Base-by-base conservation (phyloP, 2,888 invertebrate species). In the Onthophagus sagittarius region DNA sequence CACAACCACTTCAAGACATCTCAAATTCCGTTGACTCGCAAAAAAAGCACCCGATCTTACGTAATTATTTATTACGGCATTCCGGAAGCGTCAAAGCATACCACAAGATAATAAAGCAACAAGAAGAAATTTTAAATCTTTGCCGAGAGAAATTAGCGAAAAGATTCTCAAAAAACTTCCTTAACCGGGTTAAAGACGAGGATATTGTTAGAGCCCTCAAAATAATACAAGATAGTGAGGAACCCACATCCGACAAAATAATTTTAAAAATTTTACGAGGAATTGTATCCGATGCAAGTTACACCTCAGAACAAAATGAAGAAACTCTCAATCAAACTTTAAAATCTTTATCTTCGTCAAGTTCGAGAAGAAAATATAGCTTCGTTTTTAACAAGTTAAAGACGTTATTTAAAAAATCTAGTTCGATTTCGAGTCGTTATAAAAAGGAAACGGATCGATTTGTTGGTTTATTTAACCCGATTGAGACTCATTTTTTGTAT, bases 121-220 rank as follows among this genome's bases (percentile, higher is more conserved):
- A 67, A 23, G 31, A 67, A 67, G 67, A 67, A n/a, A 67, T 67
- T 13, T 31, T 67, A 67, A 67, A 32, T 15, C 67, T 67, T 6
- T 67, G 67, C 13, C 15, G 67, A 23, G 23, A 67, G 7, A 67
- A 67, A 6, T 23, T 67, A 15, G 13, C 1, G 11, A 67, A 67
- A 9, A 23, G 13, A 2, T 67, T 31, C 5, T 67, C 67, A 32
- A n/a, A 15, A 67, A 15, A 32, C 2, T 67, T 67, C 13, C n/a
- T 32, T 9, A 67, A 9, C 0, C n/a, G 7, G 4, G 23, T 67
- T 32, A 67, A 15, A 6, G 67, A 67, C 67, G 67, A 67, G n/a
- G 67, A 67, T 23, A 67, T 67, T 32, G 23, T 67, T 32, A 67
- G 67, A 67, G 67, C 67, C 6, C 23, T 67, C 3, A 67, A 23